Percentiles rank a stretch among this genome's conserved stretches.
Evolutionary conservation across 2,797 vertebrate genomes (phyloP).

Genomic region (Argentina silus): DNA sequence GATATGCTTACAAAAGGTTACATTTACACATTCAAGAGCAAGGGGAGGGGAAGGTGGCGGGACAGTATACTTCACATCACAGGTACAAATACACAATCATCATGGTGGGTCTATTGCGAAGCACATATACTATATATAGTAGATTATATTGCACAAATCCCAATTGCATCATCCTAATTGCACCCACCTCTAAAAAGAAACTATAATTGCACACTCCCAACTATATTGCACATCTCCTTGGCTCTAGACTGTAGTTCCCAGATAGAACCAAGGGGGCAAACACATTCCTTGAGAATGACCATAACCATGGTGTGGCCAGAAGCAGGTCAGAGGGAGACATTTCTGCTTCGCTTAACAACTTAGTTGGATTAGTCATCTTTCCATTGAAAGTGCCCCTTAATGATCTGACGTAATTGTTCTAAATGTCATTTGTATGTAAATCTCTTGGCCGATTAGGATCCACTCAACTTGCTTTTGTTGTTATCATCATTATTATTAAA

Average conservation of each 20-base stretch:
- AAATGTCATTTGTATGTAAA: constrained; percentile 67
- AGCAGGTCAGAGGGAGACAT: constrained; percentile 22
- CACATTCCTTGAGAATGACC: not conserved
- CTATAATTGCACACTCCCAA: too few relatives aligned
- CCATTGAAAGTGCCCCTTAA: constrained; percentile 38
- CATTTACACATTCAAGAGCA: too few relatives aligned
- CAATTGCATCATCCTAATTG: too few relatives aligned
- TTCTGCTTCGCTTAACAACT: constrained; percentile 56
- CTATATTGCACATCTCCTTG: too few relatives aligned
- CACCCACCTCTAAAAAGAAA: too few relatives aligned
- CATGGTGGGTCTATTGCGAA: too few relatives aligned
- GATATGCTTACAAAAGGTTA: too few relatives aligned
- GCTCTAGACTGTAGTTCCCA: not conserved
- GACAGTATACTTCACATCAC: too few relatives aligned
- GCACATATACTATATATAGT: too few relatives aligned
- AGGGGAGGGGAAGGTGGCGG: too few relatives aligned
- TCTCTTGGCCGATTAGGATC: constrained; percentile 65
- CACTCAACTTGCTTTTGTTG: constrained; percentile 64
- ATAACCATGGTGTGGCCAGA: not conserved
- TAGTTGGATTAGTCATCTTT: constrained; percentile 59
- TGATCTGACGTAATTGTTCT: constrained; percentile 58
- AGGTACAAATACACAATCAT: too few relatives aligned
- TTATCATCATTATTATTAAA: constrained; percentile 66
- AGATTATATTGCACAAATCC: too few relatives aligned
- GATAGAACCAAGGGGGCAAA: constrained; percentile 1